These are phyloP conservation scores for Aphelenchoides besseyi DNA, from an alignment of 1,140 invertebrate species.

Conservation along the genomic window DNA sequence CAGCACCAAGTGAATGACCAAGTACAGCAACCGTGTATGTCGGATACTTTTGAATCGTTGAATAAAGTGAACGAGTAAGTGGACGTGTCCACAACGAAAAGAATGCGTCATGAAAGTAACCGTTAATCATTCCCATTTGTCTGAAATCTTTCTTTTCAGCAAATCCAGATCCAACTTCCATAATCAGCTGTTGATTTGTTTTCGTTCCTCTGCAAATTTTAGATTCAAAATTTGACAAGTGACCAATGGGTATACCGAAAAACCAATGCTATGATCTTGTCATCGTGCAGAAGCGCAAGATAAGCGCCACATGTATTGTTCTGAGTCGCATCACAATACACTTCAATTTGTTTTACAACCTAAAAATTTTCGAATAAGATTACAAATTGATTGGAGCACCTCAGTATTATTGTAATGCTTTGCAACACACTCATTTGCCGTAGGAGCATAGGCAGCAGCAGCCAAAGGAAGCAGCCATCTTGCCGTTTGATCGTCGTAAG, in stretches of 20 bases:
- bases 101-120: constrained; percentile 1
- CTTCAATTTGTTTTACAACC: not conserved
- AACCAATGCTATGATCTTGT: not conserved
- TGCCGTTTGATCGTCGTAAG: not conserved
- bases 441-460: not conserved
- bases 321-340: not conserved
- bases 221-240: not conserved
- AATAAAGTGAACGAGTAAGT: not conserved
- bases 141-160: not conserved
- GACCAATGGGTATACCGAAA: constrained; percentile 8
- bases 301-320: not conserved
- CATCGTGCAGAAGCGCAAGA: not conserved
- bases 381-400: not conserved
- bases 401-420: not conserved
- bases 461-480: not conserved
- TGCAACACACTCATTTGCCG: not conserved
- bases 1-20: not conserved
- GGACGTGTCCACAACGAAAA: not conserved
- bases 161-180: not conserved
- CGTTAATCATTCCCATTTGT: not conserved
- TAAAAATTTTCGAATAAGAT: not conserved
- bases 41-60: not conserved
- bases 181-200: not conserved
- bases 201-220: constrained; percentile 9
- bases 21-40: not conserved